A percentile compares a stretch with the other conserved stretches of the same genome.
Conservation (phyloP, 2,888 invertebrate genomes). For the Synanthedon andrenaeformis region DNA sequence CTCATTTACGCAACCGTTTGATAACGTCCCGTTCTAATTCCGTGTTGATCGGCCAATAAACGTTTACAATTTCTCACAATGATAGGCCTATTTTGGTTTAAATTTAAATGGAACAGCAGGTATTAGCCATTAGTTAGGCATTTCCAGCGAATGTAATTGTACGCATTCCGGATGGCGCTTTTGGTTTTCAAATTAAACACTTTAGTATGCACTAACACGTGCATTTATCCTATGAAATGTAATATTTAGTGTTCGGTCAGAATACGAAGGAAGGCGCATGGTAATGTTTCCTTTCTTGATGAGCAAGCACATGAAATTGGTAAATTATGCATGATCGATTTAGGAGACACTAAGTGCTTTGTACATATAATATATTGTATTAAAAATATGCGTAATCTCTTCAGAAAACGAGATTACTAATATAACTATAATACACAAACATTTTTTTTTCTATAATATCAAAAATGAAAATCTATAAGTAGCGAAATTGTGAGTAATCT, state of each 20-base stretch:
- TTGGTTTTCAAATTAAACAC: not conserved
- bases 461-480: no score
- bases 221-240: not conserved
- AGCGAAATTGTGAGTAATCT: no score
- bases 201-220: not conserved
- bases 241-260: not conserved
- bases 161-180: not conserved
- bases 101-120: not conserved
- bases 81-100: not conserved
- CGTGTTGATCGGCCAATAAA: not conserved
- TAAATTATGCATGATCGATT: no score
- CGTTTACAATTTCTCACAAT: constrained; percentile 1
- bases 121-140: not conserved
- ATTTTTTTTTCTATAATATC: no score
- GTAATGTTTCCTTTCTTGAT: no score
- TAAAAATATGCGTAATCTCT: no score
- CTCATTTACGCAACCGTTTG: constrained; percentile 21
- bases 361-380: no score
- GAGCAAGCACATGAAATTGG: no score
- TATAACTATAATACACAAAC: no score
- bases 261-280: no score
- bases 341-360: no score
- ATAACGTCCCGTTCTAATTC: constrained; percentile 1
- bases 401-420: no score
- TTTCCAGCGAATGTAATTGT: not conserved